Base-by-base conservation (phyloP, 2,797 vertebrate genomes). In the Oophaga sylvatica region DNA sequence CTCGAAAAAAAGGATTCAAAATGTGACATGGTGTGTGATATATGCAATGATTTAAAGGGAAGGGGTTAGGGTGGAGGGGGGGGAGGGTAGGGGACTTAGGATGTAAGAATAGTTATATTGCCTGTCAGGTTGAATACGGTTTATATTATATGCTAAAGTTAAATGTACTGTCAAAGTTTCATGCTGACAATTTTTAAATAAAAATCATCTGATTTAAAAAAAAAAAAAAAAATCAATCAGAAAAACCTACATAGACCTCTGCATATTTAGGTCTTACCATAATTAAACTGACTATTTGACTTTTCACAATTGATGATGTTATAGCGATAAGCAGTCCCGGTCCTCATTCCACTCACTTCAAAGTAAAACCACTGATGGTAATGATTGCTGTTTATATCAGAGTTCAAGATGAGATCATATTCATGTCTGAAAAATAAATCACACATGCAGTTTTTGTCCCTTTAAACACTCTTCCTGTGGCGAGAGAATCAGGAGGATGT, bases 301-400 rank as follows among this genome's bases (percentile, higher is more conserved):
- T 99, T 99, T 92, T 99, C 98, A 94, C 97, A 99, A 93, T 99
- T 99, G 94, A 99, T 98, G 93, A 99, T 97, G 95, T 99, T 99
- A 95, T 99, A 99, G 81, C 98, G 96, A 90, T 99, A 99, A 68
- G 92, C 93, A 60, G 94, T 86, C 45, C 96, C 95, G n/a, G 96
- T 95, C 20, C 95, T 95, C 97, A 99, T 99, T 91, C 97, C 96
- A 91, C 98, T 98, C 91, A 98, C 97, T 95, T 99, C 98, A 89
- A 99, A 99, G 94, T 99, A 99, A 95, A 99, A 99, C 98, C 98
- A 99, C 88, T 99, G 98, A 92, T 99, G 98, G 93, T 99, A 97
- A 92, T 98, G 98, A 94, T 99, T 99, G 93, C 97, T 99, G 92
- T 99, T 99, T 95, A 99, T 97, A 93, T 99, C 98, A 0, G 98